Conservation (phyloP, 2,888 invertebrate species). For the Meta bourneti region DNA sequence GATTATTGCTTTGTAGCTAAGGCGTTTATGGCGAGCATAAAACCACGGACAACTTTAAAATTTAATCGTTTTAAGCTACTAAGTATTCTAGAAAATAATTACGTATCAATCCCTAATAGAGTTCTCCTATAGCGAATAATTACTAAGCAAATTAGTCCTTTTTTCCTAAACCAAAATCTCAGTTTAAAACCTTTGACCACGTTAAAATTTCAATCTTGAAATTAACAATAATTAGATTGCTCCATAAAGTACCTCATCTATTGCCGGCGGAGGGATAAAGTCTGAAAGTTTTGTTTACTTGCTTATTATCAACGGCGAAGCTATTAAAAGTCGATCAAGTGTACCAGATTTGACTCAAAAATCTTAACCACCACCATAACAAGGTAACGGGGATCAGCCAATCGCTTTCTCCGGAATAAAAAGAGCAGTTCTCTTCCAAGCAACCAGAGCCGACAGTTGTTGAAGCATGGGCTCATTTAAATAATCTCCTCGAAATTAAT, state of each 20-base stretch:
- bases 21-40: no score
- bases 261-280: background rate
- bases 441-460: constrained; percentile 20
- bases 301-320: constrained; percentile 7
- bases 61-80: no score
- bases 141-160: background rate
- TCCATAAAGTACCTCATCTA: background rate
- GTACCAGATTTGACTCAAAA: background rate
- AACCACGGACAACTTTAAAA: no score
- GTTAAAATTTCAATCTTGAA: background rate
- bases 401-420: background rate
- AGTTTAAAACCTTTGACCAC: background rate
- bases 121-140: background rate
- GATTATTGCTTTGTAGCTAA: no score
- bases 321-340: constrained; percentile 37
- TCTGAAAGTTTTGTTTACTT: constrained; percentile 14
- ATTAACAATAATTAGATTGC: background rate
- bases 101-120: no score
- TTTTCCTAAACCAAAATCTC: background rate
- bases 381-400: constrained; percentile 8
- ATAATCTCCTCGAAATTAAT: constrained; percentile 63
- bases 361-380: background rate
- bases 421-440: constrained; percentile 12
- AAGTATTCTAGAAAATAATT: no score
- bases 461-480: constrained; percentile 48